These are phyloP conservation scores for Thalassaphorura encarpata DNA, from an alignment of 1,140 invertebrate genomes.

Conservation along the genomic window DNA sequence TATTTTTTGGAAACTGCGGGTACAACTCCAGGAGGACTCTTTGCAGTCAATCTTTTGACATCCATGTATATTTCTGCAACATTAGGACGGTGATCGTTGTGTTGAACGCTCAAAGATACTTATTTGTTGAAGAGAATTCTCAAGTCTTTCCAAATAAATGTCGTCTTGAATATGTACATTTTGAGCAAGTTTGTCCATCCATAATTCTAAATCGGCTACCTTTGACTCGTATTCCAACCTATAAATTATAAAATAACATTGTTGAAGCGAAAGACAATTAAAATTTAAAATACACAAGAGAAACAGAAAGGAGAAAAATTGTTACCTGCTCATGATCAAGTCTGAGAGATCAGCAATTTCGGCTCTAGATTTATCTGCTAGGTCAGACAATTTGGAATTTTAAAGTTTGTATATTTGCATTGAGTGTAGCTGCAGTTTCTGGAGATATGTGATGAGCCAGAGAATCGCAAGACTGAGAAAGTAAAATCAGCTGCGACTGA, in stretches of 20 bases:
- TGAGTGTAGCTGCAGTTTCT: constrained; percentile 60
- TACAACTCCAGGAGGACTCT: constrained; percentile 58
- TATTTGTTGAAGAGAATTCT: constrained; percentile 62
- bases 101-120: constrained; percentile 68
- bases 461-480: constrained; percentile 67
- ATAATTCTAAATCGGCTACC: constrained; percentile 67
- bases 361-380: constrained; percentile 59
- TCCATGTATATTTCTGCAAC: constrained; percentile 68
- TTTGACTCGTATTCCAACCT: constrained; percentile 74
- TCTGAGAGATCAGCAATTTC: constrained; percentile 69
- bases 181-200: constrained; percentile 64
- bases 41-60: constrained; percentile 60
- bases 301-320: too few relatives aligned
- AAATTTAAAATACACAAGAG: too few relatives aligned
- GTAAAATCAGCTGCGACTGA: constrained; percentile 63
- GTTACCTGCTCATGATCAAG: too few relatives aligned
- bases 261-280: too few relatives aligned
- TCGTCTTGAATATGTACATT: constrained; percentile 67
- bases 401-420: constrained; percentile 57
- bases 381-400: constrained; percentile 56
- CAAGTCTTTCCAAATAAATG: constrained; percentile 65
- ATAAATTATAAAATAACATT: constrained; percentile 37
- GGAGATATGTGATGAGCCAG: constrained; percentile 61
- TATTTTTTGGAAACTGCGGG: constrained; percentile 62
- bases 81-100: constrained; percentile 61